Evolutionary conservation across 2,797 vertebrate genomes (phyloP), one percentile per base, ranked within the genome.

Genomic region (Labeo calbasu): DNA sequence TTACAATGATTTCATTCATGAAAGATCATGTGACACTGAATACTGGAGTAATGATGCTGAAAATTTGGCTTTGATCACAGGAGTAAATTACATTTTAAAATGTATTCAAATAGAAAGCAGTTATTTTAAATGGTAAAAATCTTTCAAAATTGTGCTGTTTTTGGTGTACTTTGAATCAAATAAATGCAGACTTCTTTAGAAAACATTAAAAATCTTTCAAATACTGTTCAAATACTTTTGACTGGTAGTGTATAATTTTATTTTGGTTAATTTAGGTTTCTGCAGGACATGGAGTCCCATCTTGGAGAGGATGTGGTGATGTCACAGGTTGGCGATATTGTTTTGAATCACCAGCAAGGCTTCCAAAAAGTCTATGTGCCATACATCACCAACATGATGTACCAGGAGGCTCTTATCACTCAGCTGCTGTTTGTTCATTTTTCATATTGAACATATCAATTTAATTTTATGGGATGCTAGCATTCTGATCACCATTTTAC

Each of bases 301-400:
- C 90, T 96, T 77, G 93, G 90, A 13, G 90, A 94, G 84, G 84
- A 87, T 1, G 82, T 95, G 80, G 55, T 94, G 0, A 90, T 96
- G 11, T 83, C 88, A 53, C 88, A 92, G 84, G 85, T 96, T n/a
- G 95, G 94, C 0, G 93, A 95, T 63, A 23, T 96, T 6, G 90
- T 96, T 11, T 90, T 96, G 11, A 83, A 81, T 40, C 95, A 96
- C 78, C 90, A 90, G 36, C 78, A 89, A 0, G 82, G 72, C 17
- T 95, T 96, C 76, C 89, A 70, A 13, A 40, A 86, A 0, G 93
- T 94, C 61, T 96, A 96, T 21, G 92, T 96, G 77, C 95, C 95
- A 0, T 96, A 97, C 63, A 91, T 97, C 83, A 96, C 92, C 2
- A 96, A 96, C 89, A 96, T 96, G 94, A 95, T 93, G 93, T 96